Base-by-base conservation (phyloP, 2,113 vertebrate species). In the Pelobates fuscus region DNA sequence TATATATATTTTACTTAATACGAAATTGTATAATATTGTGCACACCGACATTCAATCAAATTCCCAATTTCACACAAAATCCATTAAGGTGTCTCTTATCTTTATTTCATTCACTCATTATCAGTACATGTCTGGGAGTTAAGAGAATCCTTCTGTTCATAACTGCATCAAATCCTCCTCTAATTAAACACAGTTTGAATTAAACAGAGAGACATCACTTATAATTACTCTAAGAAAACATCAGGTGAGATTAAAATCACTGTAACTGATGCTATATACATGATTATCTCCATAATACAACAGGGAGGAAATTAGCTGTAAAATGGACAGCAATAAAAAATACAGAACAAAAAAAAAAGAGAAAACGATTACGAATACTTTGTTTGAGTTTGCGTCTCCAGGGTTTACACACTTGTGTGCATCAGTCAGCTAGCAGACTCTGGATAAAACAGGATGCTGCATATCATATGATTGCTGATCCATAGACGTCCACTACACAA, bases 311-410 rank as follows among this genome's bases (percentile, higher is more conserved):
- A 65, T 66, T 74, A 30, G 32, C 49, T 41, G 37, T 14, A 58
- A 59, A 20, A 67, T 67, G 17, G 0, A 14, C 62, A 29, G 54
- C 71, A 58, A 67, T 66, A 74, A 67, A 73, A 60, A 74, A 66
- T 49, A 41, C 26, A 24, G 41, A n/a, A 65, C 5, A 49, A 18
- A 18, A 49, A 49, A 17, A 49, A 49, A 37, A 37, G 32, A 37
- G 59, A 24, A 41, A 21, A 52, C 29, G 46, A 10, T 6, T 37
- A 37, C 32, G 60, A 57, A 74, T 58, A 65, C 15, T 71, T 71
- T 71, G 70, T 67, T 75, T 75, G 71, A 67, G 52, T 57, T 64
- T 74, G 5, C 23, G 58, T 79, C 78, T 70, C 41, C 58, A 70
- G 59, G 49, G 68, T 24, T 65, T 69, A 24, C 58, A 46, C 52